A percentile compares a stretch with the other conserved stretches of the same genome.
Evolutionary conservation across 2,797 vertebrate genomes (phyloP).

Genomic region (Benthosema pterotum): DNA sequence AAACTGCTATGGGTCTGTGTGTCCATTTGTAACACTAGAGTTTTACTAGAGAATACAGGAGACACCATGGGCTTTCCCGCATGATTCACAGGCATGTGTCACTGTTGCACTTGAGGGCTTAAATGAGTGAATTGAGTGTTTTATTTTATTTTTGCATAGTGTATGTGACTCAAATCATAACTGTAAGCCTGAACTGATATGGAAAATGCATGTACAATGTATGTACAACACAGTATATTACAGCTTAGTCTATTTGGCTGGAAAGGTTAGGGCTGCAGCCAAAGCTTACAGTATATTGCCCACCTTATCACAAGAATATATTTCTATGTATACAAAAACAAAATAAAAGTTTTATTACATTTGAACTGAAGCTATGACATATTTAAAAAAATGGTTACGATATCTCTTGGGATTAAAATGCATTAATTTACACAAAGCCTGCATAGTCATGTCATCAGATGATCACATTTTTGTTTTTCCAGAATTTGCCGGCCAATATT

Average conservation of each 20-base stretch:
- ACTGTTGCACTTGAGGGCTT: constrained; percentile 64
- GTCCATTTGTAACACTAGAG: constrained; percentile 24
- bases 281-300: no score
- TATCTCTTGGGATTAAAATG: constrained; percentile 14
- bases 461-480: not conserved
- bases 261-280: no score
- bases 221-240: no score
- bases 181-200: constrained; percentile 48
- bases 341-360: no score
- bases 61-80: constrained; percentile 74
- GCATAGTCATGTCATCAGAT: not conserved
- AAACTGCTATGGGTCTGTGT: not conserved
- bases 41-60: constrained; percentile 50
- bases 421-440: not conserved
- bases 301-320: no score
- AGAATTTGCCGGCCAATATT: no score
- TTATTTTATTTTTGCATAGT: constrained; percentile 12
- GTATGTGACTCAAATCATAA: constrained; percentile 63
- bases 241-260: no score
- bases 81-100: constrained; percentile 78
- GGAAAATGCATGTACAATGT: constrained; percentile 55
- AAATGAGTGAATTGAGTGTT: constrained; percentile 25
- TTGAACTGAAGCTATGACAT: not conserved
- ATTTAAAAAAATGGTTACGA: constrained; percentile 5
- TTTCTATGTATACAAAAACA: no score